These are phyloP conservation scores for Notamacropus eugenii DNA, from an alignment of 2,797 vertebrate genomes.

Conservation along the genomic window DNA sequence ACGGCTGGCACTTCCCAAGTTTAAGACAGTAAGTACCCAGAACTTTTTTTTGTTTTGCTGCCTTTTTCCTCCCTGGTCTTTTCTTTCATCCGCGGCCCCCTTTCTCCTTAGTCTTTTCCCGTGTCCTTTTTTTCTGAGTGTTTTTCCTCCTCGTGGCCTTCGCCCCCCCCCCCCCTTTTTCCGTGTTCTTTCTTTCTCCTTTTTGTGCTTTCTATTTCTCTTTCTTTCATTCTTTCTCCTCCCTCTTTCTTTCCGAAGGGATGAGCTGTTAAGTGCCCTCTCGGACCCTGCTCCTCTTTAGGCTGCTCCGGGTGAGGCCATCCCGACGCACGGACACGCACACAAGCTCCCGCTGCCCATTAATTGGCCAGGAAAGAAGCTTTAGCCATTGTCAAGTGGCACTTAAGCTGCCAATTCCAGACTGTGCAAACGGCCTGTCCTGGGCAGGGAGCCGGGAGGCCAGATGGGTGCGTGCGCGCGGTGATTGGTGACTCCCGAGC, in stretches of 20 bases:
- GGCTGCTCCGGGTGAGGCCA: conserved; percentile 33
- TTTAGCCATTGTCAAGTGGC: conserved; percentile 71
- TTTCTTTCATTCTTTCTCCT: neutral
- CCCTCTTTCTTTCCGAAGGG: conserved; percentile 23
- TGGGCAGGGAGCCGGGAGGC: conserved; percentile 71
- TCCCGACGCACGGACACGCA: conserved; percentile 45
- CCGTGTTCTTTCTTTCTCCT: neutral
- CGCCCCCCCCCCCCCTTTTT: neutral
- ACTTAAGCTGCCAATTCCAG: conserved; percentile 73
- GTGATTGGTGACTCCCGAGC: conserved; percentile 74
- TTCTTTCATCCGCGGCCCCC: neutral
- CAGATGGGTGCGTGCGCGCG: conserved; percentile 60
- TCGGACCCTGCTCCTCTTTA: conserved; percentile 35
- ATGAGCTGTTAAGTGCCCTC: conserved; percentile 23
- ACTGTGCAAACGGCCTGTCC: conserved; percentile 65
- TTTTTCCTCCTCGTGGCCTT: neutral
- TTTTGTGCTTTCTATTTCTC: neutral
- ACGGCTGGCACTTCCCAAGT: conserved; percentile 22
- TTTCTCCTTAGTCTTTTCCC: neutral
- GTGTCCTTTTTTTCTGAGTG: neutral
- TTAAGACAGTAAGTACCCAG: conserved; percentile 44
- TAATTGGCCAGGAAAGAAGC: conserved; percentile 79
- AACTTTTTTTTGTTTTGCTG: conserved; percentile 16
- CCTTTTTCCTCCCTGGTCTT: neutral
- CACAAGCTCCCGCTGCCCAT: conserved; percentile 49